phyloP scores from a whole-genome alignment of 1,140 invertebrate genomes.

The Helicorthomorpha holstii region DNA sequence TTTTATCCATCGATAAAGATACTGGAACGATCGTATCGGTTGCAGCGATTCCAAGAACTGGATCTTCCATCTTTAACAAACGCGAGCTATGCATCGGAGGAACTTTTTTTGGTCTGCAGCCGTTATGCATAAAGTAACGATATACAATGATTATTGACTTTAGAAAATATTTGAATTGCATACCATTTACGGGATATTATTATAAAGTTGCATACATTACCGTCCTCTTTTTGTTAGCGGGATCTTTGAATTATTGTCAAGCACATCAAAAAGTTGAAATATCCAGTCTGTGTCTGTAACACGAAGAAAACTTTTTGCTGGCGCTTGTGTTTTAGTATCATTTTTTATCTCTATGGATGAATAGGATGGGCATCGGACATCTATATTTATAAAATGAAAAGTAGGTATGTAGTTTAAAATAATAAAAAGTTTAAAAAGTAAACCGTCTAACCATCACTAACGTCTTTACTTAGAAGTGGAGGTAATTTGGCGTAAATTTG shows the following conservation, averaged over 20 bases:
- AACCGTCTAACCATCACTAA: constrained; percentile 17
- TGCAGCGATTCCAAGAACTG: constrained; percentile 29
- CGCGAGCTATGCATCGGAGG: constrained; percentile 3
- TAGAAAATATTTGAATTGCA: background rate
- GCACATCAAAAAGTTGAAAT: no score
- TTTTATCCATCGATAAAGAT: constrained; percentile 12
- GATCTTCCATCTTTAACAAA: constrained; percentile 28
- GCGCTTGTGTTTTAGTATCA: no score
- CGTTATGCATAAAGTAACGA: background rate
- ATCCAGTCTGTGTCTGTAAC: no score
- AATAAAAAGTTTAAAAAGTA: no score
- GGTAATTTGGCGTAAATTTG: constrained; percentile 26
- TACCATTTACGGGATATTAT: background rate
- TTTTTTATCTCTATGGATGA: no score
- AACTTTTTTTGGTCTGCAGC: background rate
- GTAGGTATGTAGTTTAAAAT: no score
- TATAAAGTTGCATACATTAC: no score
- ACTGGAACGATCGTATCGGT: constrained; percentile 29
- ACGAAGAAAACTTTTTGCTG: no score
- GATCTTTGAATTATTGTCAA: no score
- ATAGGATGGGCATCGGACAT: no score
- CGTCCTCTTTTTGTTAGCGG: no score
- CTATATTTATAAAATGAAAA: no score
- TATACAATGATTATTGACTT: background rate
- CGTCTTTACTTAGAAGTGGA: constrained; percentile 25